Evolutionary conservation across 2,888 invertebrate species (phyloP), one percentile per base, ranked within the genome.

Genomic region (Himalopsyche kuldschensis): DNA sequence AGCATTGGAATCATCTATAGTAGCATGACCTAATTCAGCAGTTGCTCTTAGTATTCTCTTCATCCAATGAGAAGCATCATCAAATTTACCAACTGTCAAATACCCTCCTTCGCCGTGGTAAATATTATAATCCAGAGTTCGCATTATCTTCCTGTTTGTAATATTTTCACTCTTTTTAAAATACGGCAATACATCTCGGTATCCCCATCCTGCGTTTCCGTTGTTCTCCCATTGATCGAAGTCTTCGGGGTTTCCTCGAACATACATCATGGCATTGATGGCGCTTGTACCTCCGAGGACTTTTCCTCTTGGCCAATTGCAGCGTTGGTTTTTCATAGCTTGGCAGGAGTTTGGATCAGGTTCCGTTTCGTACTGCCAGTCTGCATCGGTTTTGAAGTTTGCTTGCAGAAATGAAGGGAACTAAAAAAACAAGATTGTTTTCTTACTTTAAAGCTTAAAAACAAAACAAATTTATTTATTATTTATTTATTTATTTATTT

Each of bases 291-390:
- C 94, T 41, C 94, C 94, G 87, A 94, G 89, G 83, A 92, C 91
- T 87, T 94, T 94, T 0, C 95, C 95, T 83, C 94, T 92, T 31
- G 93, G 92, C 94, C 94, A 94, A 17, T 89, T 89, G 82, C 90
- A 91, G 78, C 88, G 87, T 77, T 89, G 88, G 79, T 89, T 87
- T 87, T 87, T 89, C 79, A 91, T 92, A 76, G 90, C 89, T 86
- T 90, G 90, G 75, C 92, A 91, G 75, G 89, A 89, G 27, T 89
- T 89, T 31, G 90, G 88, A 85, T 89, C 88, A 4, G 90, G 89
- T 86, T 92, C 90, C 0, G 93, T 92, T 86, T 90, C 89, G 88
- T 93, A 94, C 80, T 90, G 89, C 93, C 93, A 94, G 87, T 94
- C 94, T 17, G 75, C 32, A 31, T 79, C 79, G 4, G 84, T 78